Base-by-base conservation (phyloP, 2,113 vertebrate species). In the Grus americana region DNA sequence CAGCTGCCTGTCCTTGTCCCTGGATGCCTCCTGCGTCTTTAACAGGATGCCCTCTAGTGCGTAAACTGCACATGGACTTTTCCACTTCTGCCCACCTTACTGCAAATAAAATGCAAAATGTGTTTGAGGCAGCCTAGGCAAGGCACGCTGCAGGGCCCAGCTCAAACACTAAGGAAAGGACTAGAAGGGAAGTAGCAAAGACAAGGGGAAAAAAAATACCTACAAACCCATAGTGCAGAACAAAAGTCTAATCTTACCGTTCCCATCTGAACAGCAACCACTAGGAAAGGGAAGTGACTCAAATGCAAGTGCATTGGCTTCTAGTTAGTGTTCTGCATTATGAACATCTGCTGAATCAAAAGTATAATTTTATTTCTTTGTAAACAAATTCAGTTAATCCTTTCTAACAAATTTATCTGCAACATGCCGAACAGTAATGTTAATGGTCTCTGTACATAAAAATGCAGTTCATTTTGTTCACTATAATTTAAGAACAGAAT, bases 11-110 rank as follows among this genome's bases (percentile, higher is more conserved):
- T 54, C n/a, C 55, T 3, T 0, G 46, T 54, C 50, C 70, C 26
- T 36, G 42, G 50, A 16, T 0, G 46, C 13, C 66, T 81, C 58
- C 18, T 10, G 49, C 0, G 12, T 30, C 70, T 86, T 81, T 79
- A 18, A 66, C 55, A 66, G 92, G 50, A 90, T 88, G 97, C 95
- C 96, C 96, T 95, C 97, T 97, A 94, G 95, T 57, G 95, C 34
- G 0, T 22, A 58, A 75, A 42, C 32, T 6, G 44, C 0, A 63
- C 71, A 52, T 2, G 89, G 79, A 59, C 54, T 49, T 58, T 5
- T 5, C 74, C 6, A 3, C 59, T 67, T 18, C 67, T 71, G 80
- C 42, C 67, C 54, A 3, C 29, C 4, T 4, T 2, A 7, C n/a
- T 1, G n/a, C 11, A 0, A 3, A n/a, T 1, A 42, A 13, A 18